A percentile compares a stretch with the other conserved stretches of the same genome.
Evolutionary conservation across 2,888 invertebrate species (phyloP).

Genomic region (Eupithecia pulchellata): DNA sequence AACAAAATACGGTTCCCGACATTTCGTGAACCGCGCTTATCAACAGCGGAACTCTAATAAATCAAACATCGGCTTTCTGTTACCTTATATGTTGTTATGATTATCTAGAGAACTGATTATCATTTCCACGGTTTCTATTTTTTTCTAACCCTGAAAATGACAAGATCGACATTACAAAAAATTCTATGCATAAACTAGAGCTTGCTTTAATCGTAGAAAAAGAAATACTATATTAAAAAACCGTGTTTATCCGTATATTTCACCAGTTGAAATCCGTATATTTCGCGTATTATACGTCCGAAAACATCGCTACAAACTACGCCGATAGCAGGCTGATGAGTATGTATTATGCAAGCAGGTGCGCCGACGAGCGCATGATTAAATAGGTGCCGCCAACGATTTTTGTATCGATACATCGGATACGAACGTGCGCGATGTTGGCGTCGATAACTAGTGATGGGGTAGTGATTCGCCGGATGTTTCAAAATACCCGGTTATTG

Average conservation of each 20-base stretch:
- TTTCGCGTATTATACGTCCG: constrained; percentile 44
- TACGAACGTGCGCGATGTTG: constrained; percentile 42
- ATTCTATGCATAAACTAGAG: no score
- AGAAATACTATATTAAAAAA: no score
- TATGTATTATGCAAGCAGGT: constrained; percentile 83
- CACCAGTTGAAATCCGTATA: neutral
- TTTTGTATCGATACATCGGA: constrained; percentile 71
- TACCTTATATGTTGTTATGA: constrained; percentile 15
- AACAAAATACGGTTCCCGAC: neutral
- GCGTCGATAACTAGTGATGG: constrained; percentile 54
- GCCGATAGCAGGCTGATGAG: constrained; percentile 76
- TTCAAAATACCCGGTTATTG: constrained; percentile 10
- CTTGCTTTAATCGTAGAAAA: no score
- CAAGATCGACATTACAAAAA: no score
- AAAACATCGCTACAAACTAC: constrained; percentile 74
- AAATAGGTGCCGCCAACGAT: constrained; percentile 80
- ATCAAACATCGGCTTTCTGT: constrained; percentile 29
- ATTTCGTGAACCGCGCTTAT: neutral
- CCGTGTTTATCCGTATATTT: no score
- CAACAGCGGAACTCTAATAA: constrained; percentile 24
- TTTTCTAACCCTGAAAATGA: no score
- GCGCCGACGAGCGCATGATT: constrained; percentile 71
- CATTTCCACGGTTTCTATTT: neutral
- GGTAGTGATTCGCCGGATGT: neutral
- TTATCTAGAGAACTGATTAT: neutral